Evolutionary conservation across 2,113 vertebrate species (phyloP).

Genomic region (Romanogobio albipinnatus): DNA sequence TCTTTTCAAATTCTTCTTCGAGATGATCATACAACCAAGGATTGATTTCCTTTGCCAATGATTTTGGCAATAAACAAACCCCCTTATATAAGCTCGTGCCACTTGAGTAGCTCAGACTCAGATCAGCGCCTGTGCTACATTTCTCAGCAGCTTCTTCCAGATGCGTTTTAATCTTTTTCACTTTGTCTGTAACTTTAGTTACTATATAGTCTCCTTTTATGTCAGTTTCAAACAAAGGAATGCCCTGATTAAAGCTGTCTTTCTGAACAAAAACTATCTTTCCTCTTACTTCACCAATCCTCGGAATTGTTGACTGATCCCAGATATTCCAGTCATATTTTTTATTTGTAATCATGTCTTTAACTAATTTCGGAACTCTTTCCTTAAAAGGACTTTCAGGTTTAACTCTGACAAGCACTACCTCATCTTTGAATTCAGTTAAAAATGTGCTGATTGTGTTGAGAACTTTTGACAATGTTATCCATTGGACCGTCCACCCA

Average conservation of each 20-base stretch:
- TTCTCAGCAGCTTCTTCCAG: slow-evolving; percentile 51
- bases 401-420: slow-evolving; percentile 73
- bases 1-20: slow-evolving; percentile 34
- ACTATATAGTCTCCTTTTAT: slow-evolving; percentile 59
- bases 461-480: slow-evolving; percentile 53
- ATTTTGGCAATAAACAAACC: slow-evolving; percentile 67
- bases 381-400: slow-evolving; percentile 67
- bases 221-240: slow-evolving; percentile 58
- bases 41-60: slow-evolving; percentile 73
- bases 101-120: slow-evolving; percentile 73
- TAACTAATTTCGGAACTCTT: slow-evolving; percentile 53
- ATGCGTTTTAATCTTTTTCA: slow-evolving; percentile 46
- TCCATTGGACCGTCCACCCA: slow-evolving; percentile 70
- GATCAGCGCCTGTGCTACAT: slow-evolving; percentile 53
- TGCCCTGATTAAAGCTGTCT: slow-evolving; percentile 53
- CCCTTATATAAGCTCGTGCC: slow-evolving; percentile 68
- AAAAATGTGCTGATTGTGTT: slow-evolving; percentile 58
- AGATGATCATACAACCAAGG: slow-evolving; percentile 73
- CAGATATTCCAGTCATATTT: slow-evolving; percentile 65
- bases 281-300: slow-evolving; percentile 70
- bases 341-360: slow-evolving; percentile 61
- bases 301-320: slow-evolving; percentile 68
- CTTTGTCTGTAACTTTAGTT: slow-evolving; percentile 56
- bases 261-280: slow-evolving; percentile 79
- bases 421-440: slow-evolving; percentile 51